These are phyloP conservation scores for Australoheros facetus DNA, from an alignment of 2,797 vertebrate genomes.

Conservation along the genomic window DNA sequence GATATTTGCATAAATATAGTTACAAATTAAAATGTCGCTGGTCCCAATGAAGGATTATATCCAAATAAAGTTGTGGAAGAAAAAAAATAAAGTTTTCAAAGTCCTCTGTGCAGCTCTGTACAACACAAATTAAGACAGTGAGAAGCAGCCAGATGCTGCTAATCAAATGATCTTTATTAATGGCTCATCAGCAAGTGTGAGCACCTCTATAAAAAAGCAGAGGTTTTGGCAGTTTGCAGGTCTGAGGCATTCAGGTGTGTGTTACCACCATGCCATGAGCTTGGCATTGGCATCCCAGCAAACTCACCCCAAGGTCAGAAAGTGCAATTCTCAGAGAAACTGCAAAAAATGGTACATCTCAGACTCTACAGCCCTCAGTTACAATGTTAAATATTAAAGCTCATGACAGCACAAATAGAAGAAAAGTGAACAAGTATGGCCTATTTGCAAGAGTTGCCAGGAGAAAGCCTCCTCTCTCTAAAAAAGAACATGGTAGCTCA, in stretches of 20 bases:
- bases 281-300: too few species aligned
- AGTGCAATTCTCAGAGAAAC: neutral
- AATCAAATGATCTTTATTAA: neutral
- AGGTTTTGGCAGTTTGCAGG: neutral
- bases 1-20: neutral
- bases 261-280: too few species aligned
- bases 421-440: neutral
- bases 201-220: neutral
- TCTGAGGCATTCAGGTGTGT: neutral
- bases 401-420: too few species aligned
- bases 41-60: neutral
- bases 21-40: neutral
- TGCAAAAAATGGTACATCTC: neutral
- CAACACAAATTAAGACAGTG: neutral
- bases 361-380: neutral
- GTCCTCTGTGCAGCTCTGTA: neutral
- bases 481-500: too few species aligned
- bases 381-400: too few species aligned
- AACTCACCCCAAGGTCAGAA: too few species aligned
- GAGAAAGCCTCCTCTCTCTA: too few species aligned
- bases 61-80: neutral
- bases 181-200: neutral
- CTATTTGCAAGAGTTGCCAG: too few species aligned
- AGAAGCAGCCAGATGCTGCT: too few species aligned
- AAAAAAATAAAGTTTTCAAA: neutral